Conservation (phyloP, 2,113 vertebrate genomes). For the Catharus bicknelli region DNA sequence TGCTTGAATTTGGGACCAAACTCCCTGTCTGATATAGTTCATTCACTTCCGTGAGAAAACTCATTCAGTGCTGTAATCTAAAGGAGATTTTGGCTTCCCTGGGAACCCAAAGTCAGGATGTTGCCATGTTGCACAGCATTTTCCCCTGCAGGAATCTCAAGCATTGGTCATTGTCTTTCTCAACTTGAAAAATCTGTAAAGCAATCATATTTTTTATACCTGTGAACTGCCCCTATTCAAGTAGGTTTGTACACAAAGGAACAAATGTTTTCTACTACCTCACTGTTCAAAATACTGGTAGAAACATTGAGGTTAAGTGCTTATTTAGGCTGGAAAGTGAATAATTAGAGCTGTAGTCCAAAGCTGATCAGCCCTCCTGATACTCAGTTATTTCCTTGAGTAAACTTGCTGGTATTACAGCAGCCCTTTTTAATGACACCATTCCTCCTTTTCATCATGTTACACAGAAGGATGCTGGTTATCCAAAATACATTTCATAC, state of each 20-base stretch:
- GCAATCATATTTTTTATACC: background rate
- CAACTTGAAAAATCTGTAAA: background rate
- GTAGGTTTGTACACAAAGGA: background rate
- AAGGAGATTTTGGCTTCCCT: background rate
- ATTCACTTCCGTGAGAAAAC: background rate
- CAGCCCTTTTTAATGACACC: background rate
- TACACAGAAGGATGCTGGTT: background rate
- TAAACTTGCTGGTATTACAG: background rate
- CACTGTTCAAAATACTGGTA: background rate
- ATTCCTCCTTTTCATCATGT: background rate
- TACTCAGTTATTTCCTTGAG: background rate
- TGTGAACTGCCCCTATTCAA: background rate
- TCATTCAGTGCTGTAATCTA: background rate
- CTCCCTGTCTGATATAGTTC: background rate
- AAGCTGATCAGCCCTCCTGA: background rate
- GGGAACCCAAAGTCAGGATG: background rate
- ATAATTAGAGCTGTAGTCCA: background rate
- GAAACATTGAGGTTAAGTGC: background rate
- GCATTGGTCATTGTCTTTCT: background rate
- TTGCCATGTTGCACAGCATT: accelerated
- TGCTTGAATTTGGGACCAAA: background rate
- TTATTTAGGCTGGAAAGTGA: background rate
- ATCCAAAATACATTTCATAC: background rate
- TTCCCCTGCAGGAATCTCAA: background rate
- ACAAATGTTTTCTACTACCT: background rate